Evolutionary conservation across 1,140 invertebrate genomes (phyloP).

Genomic region (Anadara kagoshimensis): DNA sequence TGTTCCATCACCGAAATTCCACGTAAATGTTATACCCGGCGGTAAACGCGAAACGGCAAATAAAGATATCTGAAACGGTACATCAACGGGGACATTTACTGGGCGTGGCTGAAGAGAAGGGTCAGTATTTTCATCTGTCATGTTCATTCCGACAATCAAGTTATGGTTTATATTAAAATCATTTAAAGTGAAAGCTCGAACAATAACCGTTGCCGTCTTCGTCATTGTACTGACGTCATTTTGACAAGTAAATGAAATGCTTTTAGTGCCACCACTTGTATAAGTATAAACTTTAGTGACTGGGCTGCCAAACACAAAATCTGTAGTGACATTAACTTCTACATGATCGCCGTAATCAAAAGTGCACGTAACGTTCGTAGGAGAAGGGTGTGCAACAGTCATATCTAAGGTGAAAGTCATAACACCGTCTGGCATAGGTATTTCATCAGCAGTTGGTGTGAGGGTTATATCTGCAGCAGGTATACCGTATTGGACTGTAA

Average conservation of each 20-base stretch:
- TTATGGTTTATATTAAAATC: conserved; percentile 9
- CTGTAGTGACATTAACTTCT: conserved; percentile 10
- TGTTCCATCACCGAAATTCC: conserved; percentile 34
- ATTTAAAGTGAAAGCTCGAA: conserved; percentile 6
- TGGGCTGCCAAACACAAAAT: conserved; percentile 11
- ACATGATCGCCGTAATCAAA: conserved; percentile 26
- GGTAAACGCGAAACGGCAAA: conserved; percentile 21
- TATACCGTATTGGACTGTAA: conserved; percentile 14
- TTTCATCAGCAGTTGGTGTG: conserved; percentile 6
- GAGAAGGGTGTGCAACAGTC: conserved; percentile 1
- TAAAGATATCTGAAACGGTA: conserved; percentile 16
- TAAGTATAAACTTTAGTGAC: conserved; percentile 13
- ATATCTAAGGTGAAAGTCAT: conserved; percentile 24
- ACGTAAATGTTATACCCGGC: conserved; percentile 21
- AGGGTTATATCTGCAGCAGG: conserved; percentile 11
- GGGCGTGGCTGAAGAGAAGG: neutral
- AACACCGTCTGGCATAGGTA: conserved; percentile 30
- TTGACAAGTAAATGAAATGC: conserved; percentile 17
- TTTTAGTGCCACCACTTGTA: conserved; percentile 3
- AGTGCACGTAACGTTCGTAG: conserved; percentile 24
- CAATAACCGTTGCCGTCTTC: conserved; percentile 9
- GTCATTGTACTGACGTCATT: conserved; percentile 23
- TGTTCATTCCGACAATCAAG: conserved; percentile 17
- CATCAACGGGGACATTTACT: conserved; percentile 6
- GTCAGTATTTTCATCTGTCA: conserved; percentile 10